Conservation (phyloP, 2,113 vertebrate species). For the Mirza zaza region DNA sequence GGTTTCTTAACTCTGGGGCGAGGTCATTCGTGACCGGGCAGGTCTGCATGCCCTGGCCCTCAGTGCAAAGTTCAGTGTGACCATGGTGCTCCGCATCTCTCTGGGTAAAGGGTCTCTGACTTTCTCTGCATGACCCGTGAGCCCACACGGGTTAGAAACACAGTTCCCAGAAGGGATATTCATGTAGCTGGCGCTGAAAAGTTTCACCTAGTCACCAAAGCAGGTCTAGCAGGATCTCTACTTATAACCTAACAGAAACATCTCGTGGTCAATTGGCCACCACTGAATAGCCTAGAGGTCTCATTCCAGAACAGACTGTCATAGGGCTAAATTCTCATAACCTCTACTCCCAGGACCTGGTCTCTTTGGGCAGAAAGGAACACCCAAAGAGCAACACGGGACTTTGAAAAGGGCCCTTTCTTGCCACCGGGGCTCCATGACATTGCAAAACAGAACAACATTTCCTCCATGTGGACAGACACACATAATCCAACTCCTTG, state of each 20-base stretch:
- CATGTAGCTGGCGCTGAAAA: background rate
- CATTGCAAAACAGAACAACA: background rate
- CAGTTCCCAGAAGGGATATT: background rate
- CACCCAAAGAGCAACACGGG: fast-evolving
- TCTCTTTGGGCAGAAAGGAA: background rate
- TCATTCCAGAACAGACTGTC: background rate
- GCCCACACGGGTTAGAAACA: background rate
- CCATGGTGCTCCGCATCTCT: too few species aligned
- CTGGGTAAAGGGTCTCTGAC: background rate
- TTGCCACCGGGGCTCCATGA: background rate
- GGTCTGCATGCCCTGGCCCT: too few species aligned
- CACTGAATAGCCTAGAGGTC: background rate
- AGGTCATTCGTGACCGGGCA: background rate
- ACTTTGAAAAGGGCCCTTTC: background rate
- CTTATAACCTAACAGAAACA: background rate
- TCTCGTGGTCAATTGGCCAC: background rate
- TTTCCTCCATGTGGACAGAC: slow-evolving; percentile 35
- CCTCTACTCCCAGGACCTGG: background rate
- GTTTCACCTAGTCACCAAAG: background rate
- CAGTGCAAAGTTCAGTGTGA: background rate
- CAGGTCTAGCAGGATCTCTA: background rate
- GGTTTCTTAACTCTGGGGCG: background rate
- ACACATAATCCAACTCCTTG: background rate
- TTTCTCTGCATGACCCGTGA: background rate
- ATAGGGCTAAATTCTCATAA: background rate